A percentile compares a stretch with the other conserved stretches of the same genome.
Evolutionary conservation across 2,113 vertebrate species (phyloP).

Genomic region (Oncorhynchus gorbuscha): DNA sequence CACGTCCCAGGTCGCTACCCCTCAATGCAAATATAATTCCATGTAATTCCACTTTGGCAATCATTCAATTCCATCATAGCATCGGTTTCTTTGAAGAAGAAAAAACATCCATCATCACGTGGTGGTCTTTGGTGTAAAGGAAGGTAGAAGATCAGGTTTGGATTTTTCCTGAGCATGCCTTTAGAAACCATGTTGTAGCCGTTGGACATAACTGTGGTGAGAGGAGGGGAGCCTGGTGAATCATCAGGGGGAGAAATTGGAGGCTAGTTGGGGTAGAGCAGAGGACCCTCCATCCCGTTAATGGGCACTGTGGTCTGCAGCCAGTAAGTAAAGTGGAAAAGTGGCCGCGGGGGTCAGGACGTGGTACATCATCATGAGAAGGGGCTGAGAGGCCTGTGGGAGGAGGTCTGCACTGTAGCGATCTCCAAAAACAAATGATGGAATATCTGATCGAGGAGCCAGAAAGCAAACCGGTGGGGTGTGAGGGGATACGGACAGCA

Average conservation of each 20-base stretch:
- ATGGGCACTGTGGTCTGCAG: conserved; percentile 61
- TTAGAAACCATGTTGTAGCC: conserved; percentile 51
- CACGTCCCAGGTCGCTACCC: conserved; percentile 10
- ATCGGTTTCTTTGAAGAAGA: conserved; percentile 35
- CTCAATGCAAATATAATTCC: conserved; percentile 41
- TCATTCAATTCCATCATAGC: not conserved
- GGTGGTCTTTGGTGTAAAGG: conserved; percentile 30
- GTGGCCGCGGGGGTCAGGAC: conserved; percentile 54
- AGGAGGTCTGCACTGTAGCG: no score
- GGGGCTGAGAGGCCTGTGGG: not conserved
- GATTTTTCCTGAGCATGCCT: conserved; percentile 29
- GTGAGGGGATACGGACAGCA: conserved; percentile 18
- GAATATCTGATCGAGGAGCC: not conserved
- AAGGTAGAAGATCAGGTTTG: conserved; percentile 43
- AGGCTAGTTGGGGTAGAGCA: conserved; percentile 13
- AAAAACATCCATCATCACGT: conserved; percentile 46
- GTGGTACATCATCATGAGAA: not conserved
- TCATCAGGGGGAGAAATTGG: conserved; percentile 37
- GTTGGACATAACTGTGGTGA: conserved; percentile 57
- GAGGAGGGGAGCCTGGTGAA: conserved; percentile 2
- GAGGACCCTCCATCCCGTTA: conserved; percentile 40
- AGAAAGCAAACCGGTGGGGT: conserved; percentile 9
- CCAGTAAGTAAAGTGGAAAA: conserved; percentile 67
- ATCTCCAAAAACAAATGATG: no score
- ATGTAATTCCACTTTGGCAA: conserved; percentile 19